Evolutionary conservation across 64 coral and sea anemone genomes (phyloP), one percentile per base, ranked within the genome.

Genomic region (Trachythela sp.): DNA sequence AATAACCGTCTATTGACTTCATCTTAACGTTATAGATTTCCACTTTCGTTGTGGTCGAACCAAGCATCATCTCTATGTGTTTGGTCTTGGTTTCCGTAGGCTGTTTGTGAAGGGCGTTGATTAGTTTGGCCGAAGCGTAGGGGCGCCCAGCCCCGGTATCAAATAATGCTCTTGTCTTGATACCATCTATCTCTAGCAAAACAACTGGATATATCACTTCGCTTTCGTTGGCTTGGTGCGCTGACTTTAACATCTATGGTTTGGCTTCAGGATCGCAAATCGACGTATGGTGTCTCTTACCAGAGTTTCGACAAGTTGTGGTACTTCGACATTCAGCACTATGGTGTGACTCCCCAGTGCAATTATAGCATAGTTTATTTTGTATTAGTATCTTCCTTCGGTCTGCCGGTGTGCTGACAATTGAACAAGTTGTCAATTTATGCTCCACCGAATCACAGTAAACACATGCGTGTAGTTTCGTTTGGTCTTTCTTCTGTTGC

Each of bases 311-410:
- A 77, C 31, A 77, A 11, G 31, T 35, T 1, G 36, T 35, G 9
- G 54, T 59, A 76, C 84, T 89, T 88, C 38, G 39, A 64, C 80
- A 89, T 72, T 92, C 54, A 11, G 77, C 67, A 41, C 83, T 83
- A 8, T 70, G 59, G 43, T 89, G 84, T 5, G 56, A 30, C 1
- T 20, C 27, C 40, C 83, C 67, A 27, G 84, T 93, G 35, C 92
- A 93, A 89, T 89, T 93, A 34, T 86, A 92, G 58, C 90, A 92
- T n/a, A 92, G 85, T 40, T 42, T 86, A 10, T 89, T 85, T 14
- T 52, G 70, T 27, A 34, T 34, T 83, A 92, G 71, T 43, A 89
- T 85, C 71, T 86, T 56, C n/a, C 85, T 93, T 20, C 92, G 40
- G 31, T 85, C 92, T 22, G 13, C 30, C 26, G 36, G 42, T 58